Conservation (phyloP, 2,797 vertebrate species). For the Mus caroli region DNA sequence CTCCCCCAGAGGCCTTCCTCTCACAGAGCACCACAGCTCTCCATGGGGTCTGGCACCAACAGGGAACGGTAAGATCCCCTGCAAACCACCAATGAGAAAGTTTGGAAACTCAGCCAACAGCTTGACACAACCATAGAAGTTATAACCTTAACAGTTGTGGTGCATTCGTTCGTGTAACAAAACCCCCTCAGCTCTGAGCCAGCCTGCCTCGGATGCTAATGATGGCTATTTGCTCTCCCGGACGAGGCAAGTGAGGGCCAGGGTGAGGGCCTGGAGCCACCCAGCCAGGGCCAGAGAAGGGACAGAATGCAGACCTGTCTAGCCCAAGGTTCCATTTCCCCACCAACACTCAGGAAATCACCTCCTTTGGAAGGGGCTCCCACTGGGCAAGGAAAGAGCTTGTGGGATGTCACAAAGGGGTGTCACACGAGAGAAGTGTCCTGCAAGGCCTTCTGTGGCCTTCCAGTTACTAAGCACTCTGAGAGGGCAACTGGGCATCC, state of each 20-base stretch:
- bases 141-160: background rate
- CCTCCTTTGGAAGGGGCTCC: background rate
- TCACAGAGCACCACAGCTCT: background rate
- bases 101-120: background rate
- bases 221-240: background rate
- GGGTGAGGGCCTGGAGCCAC: background rate
- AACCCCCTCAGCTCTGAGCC: background rate
- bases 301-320: background rate
- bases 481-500: fast-evolving
- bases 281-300: background rate
- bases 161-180: background rate
- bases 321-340: background rate
- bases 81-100: background rate
- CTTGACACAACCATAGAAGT: background rate
- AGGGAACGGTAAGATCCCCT: background rate
- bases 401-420: background rate
- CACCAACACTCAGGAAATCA: background rate
- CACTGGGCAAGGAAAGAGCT: background rate
- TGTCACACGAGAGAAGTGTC: background rate
- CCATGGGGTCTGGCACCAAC: background rate
- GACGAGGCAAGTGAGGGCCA: background rate
- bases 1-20: background rate
- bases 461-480: background rate
- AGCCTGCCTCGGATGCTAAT: background rate
- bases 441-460: background rate